Evolutionary conservation across 2,888 invertebrate species (phyloP).

Genomic region (Temnothorax rugatulus): DNA sequence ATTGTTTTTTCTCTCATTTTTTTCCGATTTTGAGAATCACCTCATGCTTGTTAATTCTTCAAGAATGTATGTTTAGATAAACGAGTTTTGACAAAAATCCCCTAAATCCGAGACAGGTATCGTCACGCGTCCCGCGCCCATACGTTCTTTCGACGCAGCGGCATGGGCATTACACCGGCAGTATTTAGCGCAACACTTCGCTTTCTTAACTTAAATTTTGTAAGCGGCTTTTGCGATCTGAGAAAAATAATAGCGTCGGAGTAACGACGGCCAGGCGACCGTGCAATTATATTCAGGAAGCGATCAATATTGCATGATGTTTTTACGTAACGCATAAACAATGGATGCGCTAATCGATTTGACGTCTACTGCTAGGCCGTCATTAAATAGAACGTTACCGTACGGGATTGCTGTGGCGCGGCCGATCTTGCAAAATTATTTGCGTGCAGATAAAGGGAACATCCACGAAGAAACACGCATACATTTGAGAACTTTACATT

Average conservation of each 20-base stretch:
- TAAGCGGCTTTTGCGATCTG: slow-evolving; percentile 19
- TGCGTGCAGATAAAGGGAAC: not conserved
- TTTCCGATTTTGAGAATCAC: not conserved
- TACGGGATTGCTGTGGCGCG: not conserved
- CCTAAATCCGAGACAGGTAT: not conserved
- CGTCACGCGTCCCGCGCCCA: not conserved
- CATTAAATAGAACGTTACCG: slow-evolving; percentile 30
- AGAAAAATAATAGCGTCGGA: slow-evolving; percentile 30
- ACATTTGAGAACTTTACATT: not conserved
- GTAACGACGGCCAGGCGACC: not conserved
- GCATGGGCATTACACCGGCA: not conserved
- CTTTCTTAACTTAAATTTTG: slow-evolving; percentile 45
- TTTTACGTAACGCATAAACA: slow-evolving; percentile 36
- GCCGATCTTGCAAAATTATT: slow-evolving; percentile 28
- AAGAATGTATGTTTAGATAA: not conserved
- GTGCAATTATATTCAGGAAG: slow-evolving; percentile 39
- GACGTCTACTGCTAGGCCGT: slow-evolving; percentile 3
- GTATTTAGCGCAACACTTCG: slow-evolving; percentile 27
- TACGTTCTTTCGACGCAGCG: not conserved
- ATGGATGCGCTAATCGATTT: slow-evolving; percentile 37
- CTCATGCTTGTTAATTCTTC: not conserved
- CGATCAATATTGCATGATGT: slow-evolving; percentile 28
- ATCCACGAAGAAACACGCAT: not conserved
- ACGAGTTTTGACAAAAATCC: not conserved
- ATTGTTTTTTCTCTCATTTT: too few species aligned